Conservation (phyloP, 2,888 invertebrate species). For the Apotomis turbidana region DNA sequence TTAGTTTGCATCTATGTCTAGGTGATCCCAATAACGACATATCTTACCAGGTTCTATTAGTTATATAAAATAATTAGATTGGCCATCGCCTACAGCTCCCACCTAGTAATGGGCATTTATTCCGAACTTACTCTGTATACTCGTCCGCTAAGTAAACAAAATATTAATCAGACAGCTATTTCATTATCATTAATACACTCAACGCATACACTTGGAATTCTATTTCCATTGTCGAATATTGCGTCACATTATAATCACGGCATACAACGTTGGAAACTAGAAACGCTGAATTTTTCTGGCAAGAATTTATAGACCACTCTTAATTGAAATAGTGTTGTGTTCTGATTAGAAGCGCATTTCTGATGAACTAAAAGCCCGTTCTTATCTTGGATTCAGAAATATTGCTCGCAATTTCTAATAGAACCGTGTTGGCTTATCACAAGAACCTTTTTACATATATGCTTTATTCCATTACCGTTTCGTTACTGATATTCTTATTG, state of each 20-base stretch:
- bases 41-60: no score
- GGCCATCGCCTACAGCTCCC: no score
- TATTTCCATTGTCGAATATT: not conserved
- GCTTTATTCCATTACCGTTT: slow-evolving; percentile 16
- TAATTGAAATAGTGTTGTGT: not conserved
- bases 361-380: slow-evolving; percentile 29
- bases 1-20: no score
- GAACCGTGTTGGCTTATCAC: not conserved
- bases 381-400: slow-evolving; percentile 30
- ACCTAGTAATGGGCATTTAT: no score
- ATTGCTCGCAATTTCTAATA: not conserved
- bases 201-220: not conserved
- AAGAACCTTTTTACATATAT: not conserved
- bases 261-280: not conserved
- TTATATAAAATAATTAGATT: no score
- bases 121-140: no score
- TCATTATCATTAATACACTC: no score
- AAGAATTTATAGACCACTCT: not conserved
- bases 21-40: no score
- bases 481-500: not conserved
- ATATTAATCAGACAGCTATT: not conserved
- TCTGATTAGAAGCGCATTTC: slow-evolving; percentile 6
- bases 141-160: no score
- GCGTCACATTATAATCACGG: not conserved
- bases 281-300: not conserved